Base-by-base conservation (phyloP, 37 sponge, comb jelly and placozoan genomes). In the Theonella swinhoei region DNA sequence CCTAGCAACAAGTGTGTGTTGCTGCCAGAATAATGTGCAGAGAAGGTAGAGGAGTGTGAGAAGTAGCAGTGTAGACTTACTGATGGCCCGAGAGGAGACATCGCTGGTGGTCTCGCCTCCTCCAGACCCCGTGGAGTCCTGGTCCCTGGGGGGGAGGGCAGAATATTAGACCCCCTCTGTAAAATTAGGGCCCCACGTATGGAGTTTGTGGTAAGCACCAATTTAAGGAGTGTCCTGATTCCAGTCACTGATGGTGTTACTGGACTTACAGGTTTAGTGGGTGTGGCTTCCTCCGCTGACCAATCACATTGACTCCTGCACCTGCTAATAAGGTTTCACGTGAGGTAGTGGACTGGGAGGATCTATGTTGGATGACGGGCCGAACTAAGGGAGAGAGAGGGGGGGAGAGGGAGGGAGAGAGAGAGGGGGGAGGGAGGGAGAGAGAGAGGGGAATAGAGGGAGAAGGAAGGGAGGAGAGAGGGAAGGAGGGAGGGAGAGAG, bases 271-370 rank as follows among this genome's bases (percentile, higher is more conserved):
- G 5, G 67, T 33, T 41, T 1, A 88, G 70, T 68, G 76, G 78
- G n/a, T 58, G 78, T 25, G 89, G 80, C 26, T 75, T 77, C 39
- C 60, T 77, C 9, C 75, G 42, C 67, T 83, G 82, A 30, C 88
- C 88, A 64, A 91, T 82, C 23, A 91, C 65, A 67, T 60, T 43
- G 22, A 91, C 88, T 9, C 91, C 91, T 4, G 83, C 91, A 30
- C 63, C 87, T n/a, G 83, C 87, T 11, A 91, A 39, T 30, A 91
- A 62, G 23, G 79, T 69, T 4, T 82, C 84, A n/a, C 87, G 68
- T 8, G 91, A 76, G 5, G 84, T 20, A 54, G 24, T 31, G 29
- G 70, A 69, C 1, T 30, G 70, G 70, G 80, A 64, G 2, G 54
- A 42, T 0, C 43, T 35, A 23, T 43, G 68, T 2, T 74, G 82